Evolutionary conservation across 2,113 vertebrate genomes (phyloP), one percentile per base, ranked within the genome.

Genomic region (Hyperoodon ampullatus): DNA sequence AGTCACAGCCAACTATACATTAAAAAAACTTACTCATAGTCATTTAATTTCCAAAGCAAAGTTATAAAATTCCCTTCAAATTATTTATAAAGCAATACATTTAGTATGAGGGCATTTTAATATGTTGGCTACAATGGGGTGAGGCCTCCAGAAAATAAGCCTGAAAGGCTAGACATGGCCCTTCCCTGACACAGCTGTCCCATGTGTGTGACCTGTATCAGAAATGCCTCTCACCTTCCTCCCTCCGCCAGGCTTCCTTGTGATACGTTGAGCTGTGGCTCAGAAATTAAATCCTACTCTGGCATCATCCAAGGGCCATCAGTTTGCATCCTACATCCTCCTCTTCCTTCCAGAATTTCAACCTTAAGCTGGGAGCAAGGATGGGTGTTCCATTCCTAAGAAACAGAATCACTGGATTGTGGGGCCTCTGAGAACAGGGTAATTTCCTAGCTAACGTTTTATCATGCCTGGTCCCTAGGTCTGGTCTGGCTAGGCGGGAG

Each of bases 61-160:
- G 44, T 88, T 88, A 93, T 75, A 88, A 82, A 93, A 90, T 75
- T 93, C 39, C 55, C 84, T 90, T 91, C 53, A 75, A 72, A 91
- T 90, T 84, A 85, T 60, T 74, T 94, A 90, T 91, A 87, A 84
- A 95, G 66, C 39, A 47, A 66, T 80, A 75, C 19, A 28, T 88
- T 78, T 80, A 78, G 75, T 19, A n/a, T 1, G 18, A 78, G 30
- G 28, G 4, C 53, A 77, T 87, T 87, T 93, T 80, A 93, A 28
- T 50, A 71, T 55, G 21, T 93, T 78, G 70, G 55, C 66, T 75
- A 61, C 9, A 33, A 39, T 85, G 60, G 12, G 63, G 12, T 71
- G 72, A 95, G 60, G 50, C 60, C 33, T 94, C 58, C 82, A 39
- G 26, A 72, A 55, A 80, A 91, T 33, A 47, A 58, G 53, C 21